These are phyloP conservation scores for Cephalopterus ornatus DNA, from an alignment of 2,113 vertebrate genomes.

Conservation along the genomic window DNA sequence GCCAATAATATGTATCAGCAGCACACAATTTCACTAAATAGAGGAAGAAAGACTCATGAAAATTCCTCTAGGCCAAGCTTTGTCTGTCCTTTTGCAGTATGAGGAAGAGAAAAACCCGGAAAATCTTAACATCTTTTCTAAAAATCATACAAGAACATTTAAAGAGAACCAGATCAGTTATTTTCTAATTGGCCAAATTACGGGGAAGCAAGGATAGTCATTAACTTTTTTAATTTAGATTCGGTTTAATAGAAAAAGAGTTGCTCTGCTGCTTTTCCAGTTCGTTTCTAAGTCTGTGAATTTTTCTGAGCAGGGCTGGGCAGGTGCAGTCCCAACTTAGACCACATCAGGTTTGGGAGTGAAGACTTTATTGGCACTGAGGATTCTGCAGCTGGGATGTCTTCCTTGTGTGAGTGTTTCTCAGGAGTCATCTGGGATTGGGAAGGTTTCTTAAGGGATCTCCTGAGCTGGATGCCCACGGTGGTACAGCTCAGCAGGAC, in stretches of 20 bases:
- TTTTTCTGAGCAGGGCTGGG: background rate
- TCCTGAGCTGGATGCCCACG: background rate
- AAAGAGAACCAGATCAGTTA: background rate
- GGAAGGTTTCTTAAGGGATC: background rate
- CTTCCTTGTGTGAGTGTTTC: background rate
- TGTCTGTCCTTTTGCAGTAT: background rate
- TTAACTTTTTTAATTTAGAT: background rate
- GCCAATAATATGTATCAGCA: background rate
- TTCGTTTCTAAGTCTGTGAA: background rate
- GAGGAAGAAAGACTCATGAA: background rate
- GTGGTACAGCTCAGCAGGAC: background rate
- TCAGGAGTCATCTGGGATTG: background rate
- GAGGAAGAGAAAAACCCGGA: background rate
- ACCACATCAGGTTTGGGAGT: rapidly evolving
- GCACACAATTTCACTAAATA: background rate
- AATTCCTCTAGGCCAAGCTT: background rate
- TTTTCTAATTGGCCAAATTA: background rate
- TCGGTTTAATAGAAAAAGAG: background rate
- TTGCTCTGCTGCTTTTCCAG: background rate
- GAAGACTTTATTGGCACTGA: background rate
- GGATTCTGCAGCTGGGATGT: background rate
- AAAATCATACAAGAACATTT: background rate
- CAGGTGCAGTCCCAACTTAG: background rate
- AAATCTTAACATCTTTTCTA: background rate
- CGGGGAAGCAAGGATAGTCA: background rate